Conservation (phyloP, 2,888 invertebrate species). For the Luperina testacea region DNA sequence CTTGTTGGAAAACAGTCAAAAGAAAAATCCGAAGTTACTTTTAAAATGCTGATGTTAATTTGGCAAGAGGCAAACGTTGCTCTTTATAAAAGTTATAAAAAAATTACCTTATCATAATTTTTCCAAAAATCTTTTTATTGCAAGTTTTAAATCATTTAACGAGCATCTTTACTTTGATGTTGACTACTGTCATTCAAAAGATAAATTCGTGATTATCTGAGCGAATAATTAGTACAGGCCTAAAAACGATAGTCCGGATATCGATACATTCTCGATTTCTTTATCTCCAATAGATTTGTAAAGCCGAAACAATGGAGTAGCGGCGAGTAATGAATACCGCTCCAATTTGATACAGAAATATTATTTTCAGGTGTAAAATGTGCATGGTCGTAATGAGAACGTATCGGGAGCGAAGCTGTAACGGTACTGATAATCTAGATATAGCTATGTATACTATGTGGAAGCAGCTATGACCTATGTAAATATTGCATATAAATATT, state of each 20-base stretch:
- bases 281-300: not conserved
- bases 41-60: not conserved
- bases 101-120: not conserved
- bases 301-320: constrained; percentile 10
- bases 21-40: constrained; percentile 4
- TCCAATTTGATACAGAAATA: constrained; percentile 10
- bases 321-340: constrained; percentile 8
- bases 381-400: constrained; percentile 2
- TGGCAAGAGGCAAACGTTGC: not conserved
- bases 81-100: no score
- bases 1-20: not conserved
- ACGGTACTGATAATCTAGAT: constrained; percentile 29
- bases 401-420: constrained; percentile 40
- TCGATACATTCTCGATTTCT: not conserved
- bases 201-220: not conserved
- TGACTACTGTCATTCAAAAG: not conserved
- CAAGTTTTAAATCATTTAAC: not conserved
- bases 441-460: constrained; percentile 21
- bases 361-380: constrained; percentile 10
- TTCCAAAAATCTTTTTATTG: not conserved
- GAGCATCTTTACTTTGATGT: not conserved
- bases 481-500: constrained; percentile 58
- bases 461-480: constrained; percentile 44
- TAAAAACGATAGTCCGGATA: not conserved
- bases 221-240: not conserved